Base-by-base conservation (phyloP, 2,113 vertebrate genomes). In the Isichthys henryi region DNA sequence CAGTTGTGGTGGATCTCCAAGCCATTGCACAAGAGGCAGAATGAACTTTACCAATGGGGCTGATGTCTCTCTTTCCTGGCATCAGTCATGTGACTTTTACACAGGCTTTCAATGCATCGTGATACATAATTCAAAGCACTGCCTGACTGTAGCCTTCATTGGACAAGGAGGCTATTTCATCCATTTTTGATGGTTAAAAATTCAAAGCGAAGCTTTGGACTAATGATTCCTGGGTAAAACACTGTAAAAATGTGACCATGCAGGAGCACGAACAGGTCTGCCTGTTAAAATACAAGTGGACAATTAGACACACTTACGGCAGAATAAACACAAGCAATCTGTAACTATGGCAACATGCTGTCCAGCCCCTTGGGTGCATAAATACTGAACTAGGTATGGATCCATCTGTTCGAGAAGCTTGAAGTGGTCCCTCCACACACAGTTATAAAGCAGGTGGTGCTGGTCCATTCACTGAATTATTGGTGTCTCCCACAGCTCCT, bases 21-120 rank as follows among this genome's bases (percentile, higher is more conserved):
- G 92, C 92, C 92, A 91, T 91, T 92, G 94, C 90, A 93, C 91
- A 92, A 91, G 95, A 92, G 93, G 94, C 93, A 93, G 95, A 96
- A 95, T 91, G 95, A 96, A 96, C 93, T 96, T 94, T 95, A 94
- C 95, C 95, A 85, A 91, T 84, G 92, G 90, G 92, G 91, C 89
- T 92, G 89, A 89, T 0, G 90, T 92, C 89, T 92, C 92, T 89
- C 90, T 70, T 90, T 91, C 58, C 50, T n/a, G 80, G 66, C 49
- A n/a, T 58, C 35, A 23, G 86, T 86, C 58, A 89, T n/a, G 17
- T 66, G 23, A 53, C 53, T 6, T 70, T 88, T 56, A 39, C 9
- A 17, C 52, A 48, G 88, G 23, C 45, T 86, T 35, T 87, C 23
- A 23, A 82, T 56, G 31, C 85, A 90, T 35, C 66, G 52, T 45